Evolutionary conservation across 2,888 invertebrate species (phyloP).

Genomic region (Drosophila parthenogenetica): DNA sequence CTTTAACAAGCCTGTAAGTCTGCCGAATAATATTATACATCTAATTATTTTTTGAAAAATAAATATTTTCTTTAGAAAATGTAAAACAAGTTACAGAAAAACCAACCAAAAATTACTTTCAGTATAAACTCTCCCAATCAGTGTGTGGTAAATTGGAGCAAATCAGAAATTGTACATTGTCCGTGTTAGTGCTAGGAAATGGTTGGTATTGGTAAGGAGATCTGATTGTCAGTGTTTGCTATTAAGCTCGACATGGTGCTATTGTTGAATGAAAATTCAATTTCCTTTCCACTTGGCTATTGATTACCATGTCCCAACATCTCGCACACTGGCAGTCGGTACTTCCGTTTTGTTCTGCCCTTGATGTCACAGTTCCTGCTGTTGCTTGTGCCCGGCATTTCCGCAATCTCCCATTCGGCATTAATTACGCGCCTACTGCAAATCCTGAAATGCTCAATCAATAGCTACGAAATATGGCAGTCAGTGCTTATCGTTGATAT

Average conservation of each 20-base stretch:
- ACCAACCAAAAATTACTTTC: too few relatives aligned
- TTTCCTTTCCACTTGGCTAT: slow-evolving; percentile 67
- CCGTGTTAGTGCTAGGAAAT: neutral
- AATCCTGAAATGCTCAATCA: slow-evolving; percentile 58
- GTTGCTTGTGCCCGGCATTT: slow-evolving; percentile 50
- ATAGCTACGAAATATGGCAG: slow-evolving; percentile 50
- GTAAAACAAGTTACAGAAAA: too few relatives aligned
- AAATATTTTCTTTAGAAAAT: too few relatives aligned
- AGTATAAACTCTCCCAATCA: too few relatives aligned
- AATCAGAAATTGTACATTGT: neutral
- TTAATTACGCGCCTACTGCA: slow-evolving; percentile 67
- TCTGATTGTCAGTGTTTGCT: neutral
- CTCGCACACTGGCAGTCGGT: slow-evolving; percentile 33
- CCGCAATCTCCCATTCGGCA: slow-evolving; percentile 64
- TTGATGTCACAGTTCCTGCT: slow-evolving; percentile 14
- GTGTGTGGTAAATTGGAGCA: too few relatives aligned
- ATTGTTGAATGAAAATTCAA: slow-evolving; percentile 66
- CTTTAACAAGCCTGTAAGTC: too few relatives aligned
- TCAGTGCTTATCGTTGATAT: slow-evolving; percentile 24
- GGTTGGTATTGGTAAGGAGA: neutral
- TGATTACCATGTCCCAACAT: slow-evolving; percentile 62
- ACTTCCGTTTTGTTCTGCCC: slow-evolving; percentile 45
- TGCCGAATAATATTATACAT: too few relatives aligned
- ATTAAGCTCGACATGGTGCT: slow-evolving; percentile 15
- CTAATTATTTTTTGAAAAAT: too few relatives aligned